phyloP scores from a whole-genome alignment of 2,797 vertebrate genomes.

The Lagorchestes hirsutus region DNA sequence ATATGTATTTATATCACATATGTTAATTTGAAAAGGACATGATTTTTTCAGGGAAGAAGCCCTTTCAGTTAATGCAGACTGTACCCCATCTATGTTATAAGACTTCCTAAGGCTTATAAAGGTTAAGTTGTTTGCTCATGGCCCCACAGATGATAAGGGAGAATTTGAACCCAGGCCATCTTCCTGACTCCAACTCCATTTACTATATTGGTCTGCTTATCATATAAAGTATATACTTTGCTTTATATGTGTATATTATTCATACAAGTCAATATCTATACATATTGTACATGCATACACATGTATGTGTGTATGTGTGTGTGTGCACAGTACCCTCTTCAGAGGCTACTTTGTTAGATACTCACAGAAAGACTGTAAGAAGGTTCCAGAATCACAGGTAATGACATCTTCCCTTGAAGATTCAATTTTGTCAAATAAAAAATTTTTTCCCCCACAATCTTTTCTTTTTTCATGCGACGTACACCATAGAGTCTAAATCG shows the following conservation, averaged over 20 bases:
- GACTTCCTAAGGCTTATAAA: neutral
- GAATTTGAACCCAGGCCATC: neutral
- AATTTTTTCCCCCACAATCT: slow-evolving; percentile 96
- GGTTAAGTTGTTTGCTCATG: neutral
- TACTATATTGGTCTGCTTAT: neutral
- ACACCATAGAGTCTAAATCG: slow-evolving; percentile 96
- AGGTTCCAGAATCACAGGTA: slow-evolving; percentile 95
- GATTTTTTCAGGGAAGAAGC: neutral
- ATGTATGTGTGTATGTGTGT: neutral
- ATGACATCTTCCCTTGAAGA: slow-evolving; percentile 97
- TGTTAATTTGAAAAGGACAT: slow-evolving; percentile 26
- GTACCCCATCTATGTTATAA: neutral
- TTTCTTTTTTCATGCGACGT: slow-evolving; percentile 97
- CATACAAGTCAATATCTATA: neutral
- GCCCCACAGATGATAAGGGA: neutral
- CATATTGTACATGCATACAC: neutral
- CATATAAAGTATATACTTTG: neutral
- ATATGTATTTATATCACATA: neutral
- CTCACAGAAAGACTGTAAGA: slow-evolving; percentile 95
- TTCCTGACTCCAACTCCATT: neutral
- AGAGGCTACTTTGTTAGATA: slow-evolving; percentile 79
- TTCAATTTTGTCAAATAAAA: slow-evolving; percentile 99
- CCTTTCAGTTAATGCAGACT: neutral
- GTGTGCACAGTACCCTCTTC: neutral
- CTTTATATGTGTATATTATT: neutral